Conservation (phyloP, 2,888 invertebrate species). For the Alviniconcha strummeri region DNA sequence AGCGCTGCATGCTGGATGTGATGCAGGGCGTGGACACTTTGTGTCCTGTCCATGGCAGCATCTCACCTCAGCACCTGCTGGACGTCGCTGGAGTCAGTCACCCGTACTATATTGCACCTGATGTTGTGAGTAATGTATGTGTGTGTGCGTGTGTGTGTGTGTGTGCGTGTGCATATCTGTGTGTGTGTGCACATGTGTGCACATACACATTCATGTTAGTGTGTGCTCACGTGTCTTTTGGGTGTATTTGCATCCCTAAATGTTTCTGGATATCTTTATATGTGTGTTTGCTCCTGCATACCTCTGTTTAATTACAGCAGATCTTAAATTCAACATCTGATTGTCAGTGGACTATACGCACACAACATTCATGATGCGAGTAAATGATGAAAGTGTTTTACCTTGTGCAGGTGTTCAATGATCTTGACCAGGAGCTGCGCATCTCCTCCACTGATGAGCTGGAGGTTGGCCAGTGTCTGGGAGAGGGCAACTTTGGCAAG, state of each 20-base stretch:
- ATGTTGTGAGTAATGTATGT: slow-evolving; percentile 79
- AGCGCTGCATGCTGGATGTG: slow-evolving; percentile 94
- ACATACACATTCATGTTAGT: too few relatives aligned
- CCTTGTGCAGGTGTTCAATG: slow-evolving; percentile 81
- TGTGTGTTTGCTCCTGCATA: too few relatives aligned
- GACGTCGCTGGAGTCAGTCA: slow-evolving; percentile 54
- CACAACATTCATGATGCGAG: too few relatives aligned
- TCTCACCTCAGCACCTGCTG: slow-evolving; percentile 74
- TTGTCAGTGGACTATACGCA: too few relatives aligned
- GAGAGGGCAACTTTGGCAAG: slow-evolving; percentile 98
- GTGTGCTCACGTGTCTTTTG: too few relatives aligned
- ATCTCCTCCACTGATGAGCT: slow-evolving; percentile 85
- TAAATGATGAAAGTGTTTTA: too few relatives aligned
- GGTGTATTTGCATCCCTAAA: too few relatives aligned
- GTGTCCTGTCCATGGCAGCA: slow-evolving; percentile 88
- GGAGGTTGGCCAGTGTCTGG: slow-evolving; percentile 81
- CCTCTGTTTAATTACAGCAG: too few relatives aligned
- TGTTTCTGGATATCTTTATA: too few relatives aligned
- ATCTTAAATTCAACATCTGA: too few relatives aligned
- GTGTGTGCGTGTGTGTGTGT: background rate
- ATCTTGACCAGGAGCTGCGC: slow-evolving; percentile 87
- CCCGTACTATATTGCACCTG: slow-evolving; percentile 90
- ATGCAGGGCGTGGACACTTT: slow-evolving; percentile 83
- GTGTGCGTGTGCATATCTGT: background rate
- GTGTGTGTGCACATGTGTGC: background rate